These are phyloP conservation scores for Lasiommata megera DNA, from an alignment of 2,888 invertebrate genomes.

Conservation along the genomic window DNA sequence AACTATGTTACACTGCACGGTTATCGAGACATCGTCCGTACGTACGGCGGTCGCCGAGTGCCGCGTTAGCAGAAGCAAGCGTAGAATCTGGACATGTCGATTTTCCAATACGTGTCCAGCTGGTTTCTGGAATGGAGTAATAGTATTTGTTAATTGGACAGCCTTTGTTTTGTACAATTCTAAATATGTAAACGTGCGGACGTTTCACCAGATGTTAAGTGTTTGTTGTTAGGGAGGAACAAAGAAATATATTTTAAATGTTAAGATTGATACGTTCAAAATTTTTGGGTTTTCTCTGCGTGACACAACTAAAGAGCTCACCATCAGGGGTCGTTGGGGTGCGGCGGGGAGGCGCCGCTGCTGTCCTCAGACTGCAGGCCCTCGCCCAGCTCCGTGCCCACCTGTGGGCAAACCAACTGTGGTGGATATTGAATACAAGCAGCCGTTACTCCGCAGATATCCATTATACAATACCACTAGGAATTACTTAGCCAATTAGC, in stretches of 20 bases:
- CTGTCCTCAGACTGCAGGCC: constrained; percentile 64
- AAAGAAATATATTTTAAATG: too few relatives aligned
- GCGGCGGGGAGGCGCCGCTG: constrained; percentile 66
- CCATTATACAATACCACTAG: too few relatives aligned
- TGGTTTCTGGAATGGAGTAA: constrained; percentile 49
- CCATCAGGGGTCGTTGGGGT: constrained; percentile 64
- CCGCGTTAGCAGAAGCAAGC: constrained; percentile 65
- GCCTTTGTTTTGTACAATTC: too few relatives aligned
- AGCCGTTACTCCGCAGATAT: too few relatives aligned
- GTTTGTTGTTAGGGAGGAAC: too few relatives aligned
- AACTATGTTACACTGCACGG: constrained; percentile 21
- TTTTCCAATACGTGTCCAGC: constrained; percentile 55
- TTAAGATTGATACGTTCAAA: too few relatives aligned
- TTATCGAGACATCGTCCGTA: constrained; percentile 18
- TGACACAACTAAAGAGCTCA: constrained; percentile 32
- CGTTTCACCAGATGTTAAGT: too few relatives aligned
- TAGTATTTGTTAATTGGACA: background rate
- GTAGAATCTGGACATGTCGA: constrained; percentile 68
- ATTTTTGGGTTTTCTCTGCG: too few relatives aligned
- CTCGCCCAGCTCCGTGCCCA: constrained; percentile 38
- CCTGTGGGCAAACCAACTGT: constrained; percentile 15
- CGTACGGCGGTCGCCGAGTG: background rate
- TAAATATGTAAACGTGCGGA: too few relatives aligned
- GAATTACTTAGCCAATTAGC: too few relatives aligned
- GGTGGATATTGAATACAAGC: background rate